Conservation (phyloP, 2,888 invertebrate genomes). For the Andrena praecox region DNA sequence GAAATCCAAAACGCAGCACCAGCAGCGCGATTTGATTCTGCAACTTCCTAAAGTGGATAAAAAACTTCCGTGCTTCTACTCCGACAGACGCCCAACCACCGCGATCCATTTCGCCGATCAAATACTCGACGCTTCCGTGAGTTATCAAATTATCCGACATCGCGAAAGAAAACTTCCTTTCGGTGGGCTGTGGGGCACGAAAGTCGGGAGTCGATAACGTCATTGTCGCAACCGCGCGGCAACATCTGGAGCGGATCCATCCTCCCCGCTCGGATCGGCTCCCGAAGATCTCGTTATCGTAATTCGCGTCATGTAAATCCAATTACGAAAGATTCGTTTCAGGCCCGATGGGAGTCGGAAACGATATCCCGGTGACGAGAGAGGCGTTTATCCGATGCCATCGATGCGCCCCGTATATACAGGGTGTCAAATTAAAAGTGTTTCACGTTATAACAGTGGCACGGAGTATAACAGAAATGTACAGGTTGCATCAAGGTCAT, state of each 20-base stretch:
- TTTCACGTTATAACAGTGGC: not conserved
- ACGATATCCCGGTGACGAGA: constrained; percentile 50
- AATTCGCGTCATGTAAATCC: constrained; percentile 73
- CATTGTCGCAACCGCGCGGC: constrained; percentile 47
- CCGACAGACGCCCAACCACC: not conserved
- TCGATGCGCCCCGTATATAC: constrained; percentile 41
- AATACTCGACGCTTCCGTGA: not conserved
- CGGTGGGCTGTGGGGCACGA: not conserved
- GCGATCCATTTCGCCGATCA: not conserved
- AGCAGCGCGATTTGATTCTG: not conserved
- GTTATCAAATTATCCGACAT: constrained; percentile 37
- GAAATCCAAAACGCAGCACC: not conserved
- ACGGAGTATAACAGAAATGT: not conserved
- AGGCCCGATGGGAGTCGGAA: constrained; percentile 54
- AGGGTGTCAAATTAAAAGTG: not conserved
- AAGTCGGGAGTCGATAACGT: constrained; percentile 53
- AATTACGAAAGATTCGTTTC: constrained; percentile 71
- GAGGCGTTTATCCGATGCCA: constrained; percentile 54
- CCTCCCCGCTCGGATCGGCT: constrained; percentile 34
- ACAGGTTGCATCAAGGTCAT: not conserved
- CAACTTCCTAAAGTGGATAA: not conserved
- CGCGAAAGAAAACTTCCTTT: constrained; percentile 41
- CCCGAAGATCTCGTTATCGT: constrained; percentile 66
- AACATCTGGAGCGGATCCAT: constrained; percentile 56
- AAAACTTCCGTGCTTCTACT: not conserved